Base-by-base conservation (phyloP, 2,113 vertebrate genomes). In the Alaudala cheleensis region DNA sequence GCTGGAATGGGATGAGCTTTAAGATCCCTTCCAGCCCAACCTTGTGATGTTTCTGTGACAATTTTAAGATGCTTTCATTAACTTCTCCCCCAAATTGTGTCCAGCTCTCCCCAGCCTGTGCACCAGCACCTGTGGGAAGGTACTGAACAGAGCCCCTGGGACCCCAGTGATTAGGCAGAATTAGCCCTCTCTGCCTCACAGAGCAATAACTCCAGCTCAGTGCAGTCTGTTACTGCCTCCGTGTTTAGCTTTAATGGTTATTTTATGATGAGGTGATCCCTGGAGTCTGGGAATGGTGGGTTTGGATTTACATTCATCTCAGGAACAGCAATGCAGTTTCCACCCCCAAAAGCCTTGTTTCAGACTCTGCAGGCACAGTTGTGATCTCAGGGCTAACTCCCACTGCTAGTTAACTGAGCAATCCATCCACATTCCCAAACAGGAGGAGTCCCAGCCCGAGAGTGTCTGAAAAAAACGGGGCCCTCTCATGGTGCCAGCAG, bases 131-230 rank as follows among this genome's bases (percentile, higher is more conserved):
- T 7, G 14, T 0, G 11, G 45, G 11, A 3, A 37, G 28, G 3
- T 5, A 3, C 5, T 1, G 3, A 39, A 1, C 13, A 34, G 53
- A 9, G 0, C 50, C 11, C 57, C 5, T 14, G 49, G 8, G 34
- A 47, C 29, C 33, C 12, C 1, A 1, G 53, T 15, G 34, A 39
- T n/a, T 1, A 50, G 56, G 77, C 8, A 69, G 62, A 54, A 28
- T 29, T 3, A 29, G 31, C 14, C 56, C 64, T 60, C 40, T 12
- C n/a, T 39, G 53, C n/a, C 70, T 39, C 8, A 0, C 16, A 16
- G 62, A 80, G 14, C 45, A 29, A 23, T 6, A 47, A 24, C 24
- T 67, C 18, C 9, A 44, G 6, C 26, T 14, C 37, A 51, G 13
- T 10, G 53, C 5, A 54, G 45, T 4, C 66, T 60, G 34, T 0